phyloP scores from a whole-genome alignment of 2,113 vertebrate species.

The Taxidea taxus region DNA sequence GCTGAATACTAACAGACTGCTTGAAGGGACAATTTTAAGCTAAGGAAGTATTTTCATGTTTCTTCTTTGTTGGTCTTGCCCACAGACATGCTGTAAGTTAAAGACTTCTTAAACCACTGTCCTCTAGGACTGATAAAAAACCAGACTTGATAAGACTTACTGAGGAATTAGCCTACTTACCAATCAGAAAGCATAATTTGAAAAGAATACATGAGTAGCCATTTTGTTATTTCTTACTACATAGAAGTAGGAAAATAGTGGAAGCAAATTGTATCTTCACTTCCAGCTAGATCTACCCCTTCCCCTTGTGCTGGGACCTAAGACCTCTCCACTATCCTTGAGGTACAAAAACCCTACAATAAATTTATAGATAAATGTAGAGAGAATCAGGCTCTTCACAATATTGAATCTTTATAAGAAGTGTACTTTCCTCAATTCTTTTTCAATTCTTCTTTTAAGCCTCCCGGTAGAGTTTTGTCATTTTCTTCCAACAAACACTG shows the following conservation, averaged over 20 bases:
- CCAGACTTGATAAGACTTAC: neutral
- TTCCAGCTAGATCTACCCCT: accelerated
- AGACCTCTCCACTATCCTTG: neutral
- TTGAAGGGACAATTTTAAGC: neutral
- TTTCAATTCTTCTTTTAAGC: slow-evolving; percentile 9
- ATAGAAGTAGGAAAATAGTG: no score
- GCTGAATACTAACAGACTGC: neutral
- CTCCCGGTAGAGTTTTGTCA: slow-evolving; percentile 1
- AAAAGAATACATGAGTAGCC: neutral
- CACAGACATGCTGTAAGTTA: neutral
- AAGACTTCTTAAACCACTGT: neutral
- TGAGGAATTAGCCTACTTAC: neutral
- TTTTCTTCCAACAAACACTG: neutral
- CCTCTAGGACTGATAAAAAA: neutral
- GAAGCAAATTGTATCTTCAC: neutral
- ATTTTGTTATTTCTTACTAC: neutral
- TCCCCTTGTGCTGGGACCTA: no score
- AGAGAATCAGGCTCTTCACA: neutral
- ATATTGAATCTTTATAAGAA: neutral
- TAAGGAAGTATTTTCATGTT: neutral
- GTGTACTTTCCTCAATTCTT: neutral
- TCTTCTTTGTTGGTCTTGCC: neutral
- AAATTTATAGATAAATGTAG: neutral
- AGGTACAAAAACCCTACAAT: neutral
- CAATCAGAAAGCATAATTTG: neutral